phyloP scores from a whole-genome alignment of 2,888 invertebrate species.

The Melanargia galathea region DNA sequence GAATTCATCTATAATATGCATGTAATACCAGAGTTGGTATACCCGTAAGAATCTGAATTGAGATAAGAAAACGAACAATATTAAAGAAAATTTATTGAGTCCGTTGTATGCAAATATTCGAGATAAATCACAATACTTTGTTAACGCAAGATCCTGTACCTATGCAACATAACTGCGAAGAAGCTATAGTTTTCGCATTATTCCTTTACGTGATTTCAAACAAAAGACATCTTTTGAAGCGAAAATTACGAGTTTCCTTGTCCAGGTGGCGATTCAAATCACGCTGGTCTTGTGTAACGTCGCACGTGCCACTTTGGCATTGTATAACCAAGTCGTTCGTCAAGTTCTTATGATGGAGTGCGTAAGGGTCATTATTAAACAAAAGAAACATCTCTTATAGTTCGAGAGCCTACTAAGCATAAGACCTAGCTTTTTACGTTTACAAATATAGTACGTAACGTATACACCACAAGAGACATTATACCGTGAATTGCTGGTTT shows the following conservation, averaged over 20 bases:
- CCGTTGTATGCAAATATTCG: conserved; percentile 6
- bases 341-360: not conserved
- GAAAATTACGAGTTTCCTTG: conserved; percentile 40
- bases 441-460: conserved; percentile 5
- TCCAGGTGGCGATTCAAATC: conserved; percentile 45
- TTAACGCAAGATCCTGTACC: conserved; percentile 14
- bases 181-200: conserved; percentile 23
- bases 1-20: no score
- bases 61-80: not conserved
- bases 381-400: conserved; percentile 22
- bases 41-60: not conserved
- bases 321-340: conserved; percentile 21
- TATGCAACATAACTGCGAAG: not conserved
- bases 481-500: conserved; percentile 4
- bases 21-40: no score
- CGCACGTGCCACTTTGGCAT: conserved; percentile 44
- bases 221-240: conserved; percentile 33
- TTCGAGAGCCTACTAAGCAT: conserved; percentile 11
- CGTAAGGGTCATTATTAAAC: conserved; percentile 25
- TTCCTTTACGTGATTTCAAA: conserved; percentile 31
- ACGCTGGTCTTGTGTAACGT: conserved; percentile 43
- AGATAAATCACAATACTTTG: not conserved
- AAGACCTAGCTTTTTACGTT: not conserved
- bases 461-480: not conserved
- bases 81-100: not conserved